Evolutionary conservation across 2,888 invertebrate genomes (phyloP).

Genomic region (Helobdella robusta): DNA sequence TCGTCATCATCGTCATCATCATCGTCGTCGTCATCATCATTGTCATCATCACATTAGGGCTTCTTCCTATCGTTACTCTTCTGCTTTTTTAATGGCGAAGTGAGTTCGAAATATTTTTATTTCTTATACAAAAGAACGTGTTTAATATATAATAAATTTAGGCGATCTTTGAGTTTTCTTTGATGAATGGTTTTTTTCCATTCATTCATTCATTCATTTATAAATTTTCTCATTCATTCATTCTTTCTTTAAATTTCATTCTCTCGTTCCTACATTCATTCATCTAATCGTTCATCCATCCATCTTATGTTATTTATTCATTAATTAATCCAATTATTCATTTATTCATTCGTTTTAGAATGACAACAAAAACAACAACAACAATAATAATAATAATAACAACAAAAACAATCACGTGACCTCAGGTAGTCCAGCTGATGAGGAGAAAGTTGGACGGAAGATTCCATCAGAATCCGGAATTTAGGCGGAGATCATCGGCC

Average conservation of each 20-base stretch:
- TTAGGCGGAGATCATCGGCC: constrained; percentile 8
- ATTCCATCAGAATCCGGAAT: constrained; percentile 3
- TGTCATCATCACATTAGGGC: constrained; percentile 56
- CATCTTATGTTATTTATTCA: not conserved
- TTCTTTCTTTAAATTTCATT: too few species aligned
- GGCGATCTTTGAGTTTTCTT: too few species aligned
- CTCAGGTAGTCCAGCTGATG: constrained; percentile 8
- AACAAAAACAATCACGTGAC: not conserved
- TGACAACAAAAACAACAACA: not conserved
- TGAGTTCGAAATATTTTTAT: constrained; percentile 44
- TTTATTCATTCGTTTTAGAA: too few species aligned
- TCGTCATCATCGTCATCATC: not conserved
- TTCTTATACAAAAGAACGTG: not conserved
- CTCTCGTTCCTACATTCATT: too few species aligned
- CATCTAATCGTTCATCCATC: not conserved
- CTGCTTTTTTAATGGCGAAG: constrained; percentile 83
- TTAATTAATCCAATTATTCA: not conserved
- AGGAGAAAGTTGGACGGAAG: not conserved
- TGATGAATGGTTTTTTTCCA: too few species aligned
- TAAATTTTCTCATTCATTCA: too few species aligned
- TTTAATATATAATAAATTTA: not conserved
- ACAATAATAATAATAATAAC: not conserved
- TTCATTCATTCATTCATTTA: too few species aligned
- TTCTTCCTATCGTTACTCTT: constrained; percentile 74
- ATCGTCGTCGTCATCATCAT: constrained; percentile 12